Base-by-base conservation (phyloP, 1,140 invertebrate genomes). In the Druon quercuslanigerum region DNA sequence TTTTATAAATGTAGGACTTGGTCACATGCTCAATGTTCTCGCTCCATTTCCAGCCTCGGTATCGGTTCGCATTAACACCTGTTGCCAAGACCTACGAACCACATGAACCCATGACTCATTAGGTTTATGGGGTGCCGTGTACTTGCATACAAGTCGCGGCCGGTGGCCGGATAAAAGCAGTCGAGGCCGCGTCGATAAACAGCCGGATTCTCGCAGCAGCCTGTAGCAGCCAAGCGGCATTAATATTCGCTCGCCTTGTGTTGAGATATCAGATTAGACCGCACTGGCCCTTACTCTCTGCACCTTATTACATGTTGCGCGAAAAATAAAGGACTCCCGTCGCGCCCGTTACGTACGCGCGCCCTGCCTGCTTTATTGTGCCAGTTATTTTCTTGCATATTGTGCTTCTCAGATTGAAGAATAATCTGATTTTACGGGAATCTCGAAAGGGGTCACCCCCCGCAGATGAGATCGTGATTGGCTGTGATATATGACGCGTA, bases 251-350 rank as follows among this genome's bases (percentile, higher is more conserved):
- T 79, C 77, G 72, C 51, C 66, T 78, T 77, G 73, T 73, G 71
- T 74, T 46, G 50, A 78, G 66, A 80, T 81, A 83, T 83, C 81
- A 77, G 79, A 83, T 80, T 66, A 79, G 72, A 74, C 75, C 20
- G 60, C 51, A 70, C 51, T 78, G 73, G 54, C 74, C 71, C 51
- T 73, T 76, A 78, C 71, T 75, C 71, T 73, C 75, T 54, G 66
- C 60, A 66, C 77, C 79, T 83, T 79, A 72, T 71, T 72, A 70
- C 70, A 66, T 50, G 54, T 79, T 71, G 77, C 73, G 52, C 16
- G 51, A 77, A 81, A 80, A 81, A 85, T 81, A 80, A 82, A 82
- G 72, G 78, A 73, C 50, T 52, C 19, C 50, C 33, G 71, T 73
- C 50, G 73, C 52, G 60, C 74, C 33, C 60, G 60, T 66, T 66